phyloP scores from a whole-genome alignment of 2,888 invertebrate species.

The Trichogramma evanescens region DNA sequence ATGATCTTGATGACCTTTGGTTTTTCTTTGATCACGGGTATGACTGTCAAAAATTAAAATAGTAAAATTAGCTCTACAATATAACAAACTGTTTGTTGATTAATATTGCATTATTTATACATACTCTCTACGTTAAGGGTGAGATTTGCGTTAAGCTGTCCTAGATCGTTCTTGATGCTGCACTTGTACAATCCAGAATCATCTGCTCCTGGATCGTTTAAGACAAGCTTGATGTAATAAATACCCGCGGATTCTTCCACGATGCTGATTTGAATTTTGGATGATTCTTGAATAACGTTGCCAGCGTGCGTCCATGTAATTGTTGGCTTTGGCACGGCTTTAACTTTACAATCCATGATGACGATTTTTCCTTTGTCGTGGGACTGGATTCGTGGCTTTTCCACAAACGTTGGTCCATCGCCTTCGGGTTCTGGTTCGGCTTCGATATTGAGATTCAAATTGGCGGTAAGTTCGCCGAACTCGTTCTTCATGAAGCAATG shows the following conservation, averaged over 20 bases:
- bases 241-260: slow-evolving; percentile 66
- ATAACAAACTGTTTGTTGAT: not conserved
- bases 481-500: slow-evolving; percentile 93
- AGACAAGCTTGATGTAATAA: slow-evolving; percentile 79
- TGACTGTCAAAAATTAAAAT: slow-evolving; percentile 54
- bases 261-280: slow-evolving; percentile 71
- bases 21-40: slow-evolving; percentile 88
- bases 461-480: slow-evolving; percentile 93
- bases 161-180: slow-evolving; percentile 91
- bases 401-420: slow-evolving; percentile 89
- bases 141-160: slow-evolving; percentile 94
- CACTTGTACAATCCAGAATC: slow-evolving; percentile 98
- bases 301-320: slow-evolving; percentile 80
- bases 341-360: slow-evolving; percentile 80
- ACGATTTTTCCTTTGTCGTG: slow-evolving; percentile 77
- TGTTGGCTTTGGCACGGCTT: slow-evolving; percentile 73
- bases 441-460: slow-evolving; percentile 93
- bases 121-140: slow-evolving; percentile 97
- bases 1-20: slow-evolving; percentile 86
- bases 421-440: slow-evolving; percentile 91
- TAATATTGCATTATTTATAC: slow-evolving; percentile 29
- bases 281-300: slow-evolving; percentile 70
- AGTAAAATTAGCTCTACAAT: not conserved
- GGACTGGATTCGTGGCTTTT: slow-evolving; percentile 81
- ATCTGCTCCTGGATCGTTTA: slow-evolving; percentile 84